A percentile compares a stretch with the other conserved stretches of the same genome.
phyloP scores from a whole-genome alignment of 35 echinoderm and acorn worm genomes.

The Amphiura filiformis region DNA sequence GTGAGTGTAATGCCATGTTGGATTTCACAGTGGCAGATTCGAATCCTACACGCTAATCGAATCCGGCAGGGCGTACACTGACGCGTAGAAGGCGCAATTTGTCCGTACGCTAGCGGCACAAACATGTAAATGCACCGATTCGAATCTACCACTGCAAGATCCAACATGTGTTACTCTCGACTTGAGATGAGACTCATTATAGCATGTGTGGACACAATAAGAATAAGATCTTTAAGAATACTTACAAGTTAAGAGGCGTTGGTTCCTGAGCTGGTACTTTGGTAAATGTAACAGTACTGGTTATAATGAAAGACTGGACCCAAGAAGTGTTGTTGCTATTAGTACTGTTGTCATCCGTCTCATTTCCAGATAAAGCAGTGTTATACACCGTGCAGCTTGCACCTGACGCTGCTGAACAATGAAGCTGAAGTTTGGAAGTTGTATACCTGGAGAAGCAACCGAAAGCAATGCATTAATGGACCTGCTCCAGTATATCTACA shows the following conservation, averaged over 20 bases:
- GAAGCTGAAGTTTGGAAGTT: slow-evolving; percentile 43
- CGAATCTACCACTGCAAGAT: not conserved
- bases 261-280: slow-evolving; percentile 63
- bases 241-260: slow-evolving; percentile 74
- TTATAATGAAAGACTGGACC: slow-evolving; percentile 80
- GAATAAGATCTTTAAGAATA: not conserved
- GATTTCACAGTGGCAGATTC: too few relatives aligned
- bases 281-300: slow-evolving; percentile 72
- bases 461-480: too few relatives aligned
- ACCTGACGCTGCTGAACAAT: slow-evolving; percentile 47
- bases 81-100: slow-evolving; percentile 33
- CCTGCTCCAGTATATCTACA: too few relatives aligned
- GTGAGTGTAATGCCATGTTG: too few relatives aligned
- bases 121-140: not conserved
- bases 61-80: not conserved
- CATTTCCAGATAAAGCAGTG: not conserved
- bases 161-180: not conserved
- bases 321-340: slow-evolving; percentile 27
- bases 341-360: slow-evolving; percentile 6
- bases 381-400: slow-evolving; percentile 42
- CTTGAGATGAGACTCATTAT: not conserved
- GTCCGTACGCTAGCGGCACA: slow-evolving; percentile 67
- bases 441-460: slow-evolving; percentile 63
- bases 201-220: not conserved
- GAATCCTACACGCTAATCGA: too few relatives aligned